Base-by-base conservation (phyloP, 1,140 invertebrate species). In the Euwallacea similis region DNA sequence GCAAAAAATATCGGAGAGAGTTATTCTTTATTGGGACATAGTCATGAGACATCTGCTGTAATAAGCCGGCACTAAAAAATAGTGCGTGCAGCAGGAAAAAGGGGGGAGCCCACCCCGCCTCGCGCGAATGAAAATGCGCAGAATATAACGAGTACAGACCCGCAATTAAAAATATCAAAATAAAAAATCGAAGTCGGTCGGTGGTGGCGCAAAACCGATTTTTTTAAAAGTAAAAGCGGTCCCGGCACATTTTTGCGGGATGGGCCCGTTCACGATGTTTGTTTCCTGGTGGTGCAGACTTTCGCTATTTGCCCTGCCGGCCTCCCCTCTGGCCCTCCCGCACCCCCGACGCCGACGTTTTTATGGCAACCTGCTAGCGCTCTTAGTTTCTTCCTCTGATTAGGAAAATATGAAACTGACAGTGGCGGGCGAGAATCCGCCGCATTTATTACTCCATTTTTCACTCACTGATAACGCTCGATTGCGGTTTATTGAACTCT, bases 81-180 rank as follows among this genome's bases (percentile, higher is more conserved):
- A 82, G 81, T 82, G 81, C 81, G 78, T 78, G 79, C 77, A 72
- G 70, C 70, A 66, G 70, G 63, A 72, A 72, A 61, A 72, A 54
- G 70, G 64, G 53, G 70, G 64, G 70, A 67, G 63, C 42, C 70
- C 70, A 66, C 70, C 70, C 70, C 77, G 77, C 80, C 80, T 78
- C 77, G 78, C 78, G 76, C 76, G 79, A 78, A 82, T 81, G 80
- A 81, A 82, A 82, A 82, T 82, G 81, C 81, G 81, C 81, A 82
- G 80, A 82, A 80, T 81, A 81, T 81, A 81, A 81, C 78, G 80
- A 81, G 80, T 82, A 82, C 79, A 81, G 81, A 76, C 76, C 79
- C 79, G 80, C 81, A 82, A 82, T 82, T 82, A 82, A 82, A 82
- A 82, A 82, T 81, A 79, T 81, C 80, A 82, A 82, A 81, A 80